Base-by-base conservation (phyloP, 2,888 invertebrate species). In the Xanthorhoe spadicearia region DNA sequence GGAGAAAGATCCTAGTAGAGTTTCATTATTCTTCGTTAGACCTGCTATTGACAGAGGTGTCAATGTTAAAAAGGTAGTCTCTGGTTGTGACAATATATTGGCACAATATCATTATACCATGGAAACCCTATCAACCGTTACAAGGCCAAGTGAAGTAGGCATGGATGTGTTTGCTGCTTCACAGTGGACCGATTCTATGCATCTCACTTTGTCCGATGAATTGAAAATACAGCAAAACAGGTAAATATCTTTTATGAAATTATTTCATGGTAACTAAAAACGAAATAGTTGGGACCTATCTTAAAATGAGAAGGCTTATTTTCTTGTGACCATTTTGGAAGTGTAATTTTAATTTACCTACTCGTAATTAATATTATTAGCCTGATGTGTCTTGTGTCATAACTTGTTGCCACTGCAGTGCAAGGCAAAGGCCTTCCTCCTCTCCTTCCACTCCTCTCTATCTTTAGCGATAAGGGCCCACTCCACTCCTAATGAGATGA, bases 91-190 rank as follows among this genome's bases (percentile, higher is more conserved):
- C 50, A 85, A 92, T 53, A 86, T 93, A 57, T 94, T 91, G 2
- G 80, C 88, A 17, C 97, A 97, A 78, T 96, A 95, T 77, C 96
- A 95, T 79, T 96, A 94, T 72, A 93, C 94, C 1, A 95, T 96
- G 95, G 97, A 97, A 83, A 94, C 94, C 0, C 94, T 95, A 51
- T 87, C 91, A 6, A 93, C 94, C 69, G 85, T 95, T 0, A 94
- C 94, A 10, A 83, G 94, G 43, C 96, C 96, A 0, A 89, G 88
- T 32, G 96, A 96, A 74, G 95, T 96, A 76, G 95, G 95, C 0
- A 84, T 96, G 66, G 94, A 96, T 58, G 93, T 96, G 0, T 93
- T 88, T 69, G 82, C 94, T 0, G 74, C 94, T 0, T 87, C 95
- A 0, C 96, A 96, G 74, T 94, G 90, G 85, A 87, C 94, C 53